Evolutionary conservation across 1,140 invertebrate species (phyloP).

Genomic region (Diorhabda sublineata): DNA sequence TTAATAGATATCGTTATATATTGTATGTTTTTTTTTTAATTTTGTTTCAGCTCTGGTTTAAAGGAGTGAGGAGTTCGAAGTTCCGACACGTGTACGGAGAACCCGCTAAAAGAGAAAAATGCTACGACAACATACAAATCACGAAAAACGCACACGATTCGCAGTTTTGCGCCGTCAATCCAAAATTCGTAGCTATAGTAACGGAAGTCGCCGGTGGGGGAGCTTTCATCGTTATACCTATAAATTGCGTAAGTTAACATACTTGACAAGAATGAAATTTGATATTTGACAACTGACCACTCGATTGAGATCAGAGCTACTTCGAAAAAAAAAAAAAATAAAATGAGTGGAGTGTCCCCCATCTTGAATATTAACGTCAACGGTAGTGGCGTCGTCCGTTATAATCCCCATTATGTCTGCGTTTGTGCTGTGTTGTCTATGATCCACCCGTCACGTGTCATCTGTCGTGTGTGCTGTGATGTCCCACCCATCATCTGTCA

Average conservation of each 20-base stretch:
- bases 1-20: not conserved
- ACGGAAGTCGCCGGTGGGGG: constrained; percentile 93
- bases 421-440: too few species aligned
- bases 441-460: too few species aligned
- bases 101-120: constrained; percentile 79
- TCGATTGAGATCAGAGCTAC: too few species aligned
- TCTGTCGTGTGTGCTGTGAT: too few species aligned
- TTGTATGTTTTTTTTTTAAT: not conserved
- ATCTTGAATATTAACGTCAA: too few species aligned
- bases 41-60: constrained; percentile 70
- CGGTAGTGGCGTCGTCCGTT: too few species aligned
- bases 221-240: constrained; percentile 84
- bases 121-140: constrained; percentile 91
- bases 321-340: too few species aligned
- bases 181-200: constrained; percentile 90
- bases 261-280: too few species aligned
- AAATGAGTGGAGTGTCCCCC: too few species aligned
- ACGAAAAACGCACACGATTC: constrained; percentile 90
- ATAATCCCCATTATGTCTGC: too few species aligned
- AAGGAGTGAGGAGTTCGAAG: constrained; percentile 81
- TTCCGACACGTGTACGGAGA: constrained; percentile 92
- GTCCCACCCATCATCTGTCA: too few species aligned
- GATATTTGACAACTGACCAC: too few species aligned
- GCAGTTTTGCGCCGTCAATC: constrained; percentile 89
- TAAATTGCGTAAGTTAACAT: constrained; percentile 72